Conservation (phyloP, 2,797 vertebrate species). For the Botia kubotai region DNA sequence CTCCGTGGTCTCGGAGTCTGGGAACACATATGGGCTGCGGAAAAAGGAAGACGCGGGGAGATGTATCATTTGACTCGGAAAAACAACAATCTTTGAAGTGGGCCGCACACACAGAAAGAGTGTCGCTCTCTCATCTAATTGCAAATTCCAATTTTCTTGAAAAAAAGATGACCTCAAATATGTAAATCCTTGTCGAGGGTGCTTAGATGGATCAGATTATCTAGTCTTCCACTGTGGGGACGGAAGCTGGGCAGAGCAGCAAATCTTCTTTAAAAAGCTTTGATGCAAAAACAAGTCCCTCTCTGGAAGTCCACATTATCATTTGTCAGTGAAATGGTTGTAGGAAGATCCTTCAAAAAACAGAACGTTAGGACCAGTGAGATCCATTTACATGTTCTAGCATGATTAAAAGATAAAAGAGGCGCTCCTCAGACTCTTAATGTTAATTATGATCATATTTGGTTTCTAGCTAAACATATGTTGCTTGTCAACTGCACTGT, state of each 20-base stretch:
- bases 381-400: slow-evolving; percentile 7
- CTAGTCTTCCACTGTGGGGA: slow-evolving; percentile 21
- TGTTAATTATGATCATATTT: slow-evolving; percentile 7
- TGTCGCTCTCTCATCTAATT: slow-evolving; percentile 57
- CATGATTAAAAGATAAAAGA: slow-evolving; percentile 10
- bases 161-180: slow-evolving; percentile 45
- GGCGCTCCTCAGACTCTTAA: background rate
- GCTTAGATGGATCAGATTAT: slow-evolving; percentile 46
- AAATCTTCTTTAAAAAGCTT: slow-evolving; percentile 47
- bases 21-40: slow-evolving; percentile 55
- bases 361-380: background rate
- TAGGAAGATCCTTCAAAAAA: slow-evolving; percentile 3
- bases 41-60: slow-evolving; percentile 43
- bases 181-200: slow-evolving; percentile 56
- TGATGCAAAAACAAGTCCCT: slow-evolving; percentile 38
- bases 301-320: slow-evolving; percentile 19
- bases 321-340: slow-evolving; percentile 27
- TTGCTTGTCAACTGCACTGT: background rate
- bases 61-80: slow-evolving; percentile 63
- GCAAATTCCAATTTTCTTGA: slow-evolving; percentile 55
- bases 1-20: slow-evolving; percentile 53
- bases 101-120: slow-evolving; percentile 52
- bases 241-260: slow-evolving; percentile 18
- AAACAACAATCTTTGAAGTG: slow-evolving; percentile 51
- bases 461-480: background rate